Base-by-base conservation (phyloP, 2,797 vertebrate genomes). In the Hoplostethus mediterraneus region DNA sequence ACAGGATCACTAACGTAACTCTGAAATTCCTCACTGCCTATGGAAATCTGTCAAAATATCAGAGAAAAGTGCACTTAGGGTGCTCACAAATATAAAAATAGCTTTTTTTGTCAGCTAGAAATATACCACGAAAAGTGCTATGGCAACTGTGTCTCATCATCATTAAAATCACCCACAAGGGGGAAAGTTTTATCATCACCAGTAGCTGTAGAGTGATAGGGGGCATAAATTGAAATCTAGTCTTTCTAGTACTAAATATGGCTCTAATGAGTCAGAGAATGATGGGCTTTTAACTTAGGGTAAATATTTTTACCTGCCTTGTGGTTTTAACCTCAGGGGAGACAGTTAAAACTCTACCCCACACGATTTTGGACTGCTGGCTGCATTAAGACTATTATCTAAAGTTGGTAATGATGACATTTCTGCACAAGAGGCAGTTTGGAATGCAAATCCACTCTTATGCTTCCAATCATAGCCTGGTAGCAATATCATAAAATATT, bases 401-500 rank as follows among this genome's bases (percentile, higher is more conserved):
- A 55, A 65, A 63, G 69, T 82, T 65, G 71, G 77, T 75, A 81
- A 77, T 71, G 81, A 85, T 83, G 33, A 53, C 40, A 81, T 79
- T 84, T 90, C 89, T 93, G 93, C 91, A 92, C 84, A 89, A 84
- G 64, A 81, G 73, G 89, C 90, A 93, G 87, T 92, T 93, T 90
- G 75, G 80, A 91, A 94, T 93, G 92, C 92, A 91, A 92, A 94
- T 92, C 79, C 75, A 65, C 85, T 87, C 79, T 71, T 86, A 86
- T 79, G 75, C 86, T 90, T 89, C 89, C 90, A 88, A 92, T 90
- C 89, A 85, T 84, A 90, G 87, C 87, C 90, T 93, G 87, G 83
- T 91, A 92, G 92, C 84, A 87, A 86, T 86, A 86, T 92, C 88
- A 93, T 94, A 78, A 93, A 94, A 94, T 93, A 94, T 94, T 93